These are phyloP conservation scores for Drosophila conformis DNA, from an alignment of 2,888 invertebrate species.

Conservation along the genomic window DNA sequence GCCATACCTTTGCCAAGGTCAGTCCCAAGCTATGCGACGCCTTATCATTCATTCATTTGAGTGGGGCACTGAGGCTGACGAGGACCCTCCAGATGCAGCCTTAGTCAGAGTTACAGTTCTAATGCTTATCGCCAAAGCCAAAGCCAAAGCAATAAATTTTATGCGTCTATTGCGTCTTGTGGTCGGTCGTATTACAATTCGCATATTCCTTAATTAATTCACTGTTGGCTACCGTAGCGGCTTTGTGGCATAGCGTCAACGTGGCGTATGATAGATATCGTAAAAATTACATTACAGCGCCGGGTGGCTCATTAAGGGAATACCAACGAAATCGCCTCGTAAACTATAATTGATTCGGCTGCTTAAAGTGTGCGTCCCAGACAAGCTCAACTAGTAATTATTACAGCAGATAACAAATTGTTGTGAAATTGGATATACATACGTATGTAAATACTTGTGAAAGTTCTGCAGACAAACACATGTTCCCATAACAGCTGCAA, in stretches of 20 bases:
- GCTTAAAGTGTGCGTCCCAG: conserved; percentile 28
- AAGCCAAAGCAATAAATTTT: conserved; percentile 59
- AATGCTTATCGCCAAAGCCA: conserved; percentile 58
- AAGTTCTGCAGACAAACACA: conserved; percentile 5
- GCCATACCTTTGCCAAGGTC: conserved; percentile 18
- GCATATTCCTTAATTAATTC: conserved; percentile 70
- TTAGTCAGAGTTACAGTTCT: conserved; percentile 50
- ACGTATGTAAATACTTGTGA: neutral
- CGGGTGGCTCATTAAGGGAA: conserved; percentile 64
- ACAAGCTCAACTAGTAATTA: conserved; percentile 29
- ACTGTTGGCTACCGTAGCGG: conserved; percentile 38
- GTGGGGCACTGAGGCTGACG: neutral
- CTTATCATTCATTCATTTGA: conserved; percentile 36
- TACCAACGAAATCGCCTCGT: conserved; percentile 47
- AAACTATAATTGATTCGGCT: conserved; percentile 43
- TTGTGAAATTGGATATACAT: neutral
- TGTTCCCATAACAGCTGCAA: conserved; percentile 35
- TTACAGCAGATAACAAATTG: conserved; percentile 38
- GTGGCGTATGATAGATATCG: conserved; percentile 70
- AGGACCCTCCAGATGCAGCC: conserved; percentile 10
- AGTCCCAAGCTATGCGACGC: conserved; percentile 6
- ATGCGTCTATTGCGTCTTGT: conserved; percentile 56
- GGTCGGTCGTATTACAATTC: conserved; percentile 12
- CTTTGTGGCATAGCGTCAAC: conserved; percentile 40
- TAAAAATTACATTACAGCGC: conserved; percentile 72